These are phyloP conservation scores for Palaemon carinicauda DNA, from an alignment of 1,140 invertebrate species.

Conservation along the genomic window DNA sequence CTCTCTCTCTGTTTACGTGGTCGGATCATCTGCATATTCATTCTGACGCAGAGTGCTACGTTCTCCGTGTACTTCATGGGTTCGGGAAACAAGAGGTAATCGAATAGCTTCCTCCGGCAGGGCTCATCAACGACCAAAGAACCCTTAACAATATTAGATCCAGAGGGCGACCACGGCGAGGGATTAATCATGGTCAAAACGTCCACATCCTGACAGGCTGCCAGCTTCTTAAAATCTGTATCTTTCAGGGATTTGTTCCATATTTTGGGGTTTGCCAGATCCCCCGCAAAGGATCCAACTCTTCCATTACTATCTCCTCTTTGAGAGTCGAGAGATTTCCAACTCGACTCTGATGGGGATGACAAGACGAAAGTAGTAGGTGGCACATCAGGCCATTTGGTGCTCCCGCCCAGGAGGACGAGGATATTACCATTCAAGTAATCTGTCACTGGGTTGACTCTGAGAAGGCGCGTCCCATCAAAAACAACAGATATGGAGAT, in stretches of 20 bases:
- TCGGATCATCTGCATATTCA: constrained; percentile 25
- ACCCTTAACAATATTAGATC: not conserved
- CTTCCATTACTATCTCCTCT: not conserved
- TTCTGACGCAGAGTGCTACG: not conserved
- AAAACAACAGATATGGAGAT: not conserved
- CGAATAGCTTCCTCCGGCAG: not conserved
- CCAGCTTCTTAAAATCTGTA: not conserved
- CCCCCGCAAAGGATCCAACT: constrained; percentile 30
- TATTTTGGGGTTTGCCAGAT: constrained; percentile 1
- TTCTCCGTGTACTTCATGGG: constrained; percentile 30
- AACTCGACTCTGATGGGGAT: not conserved
- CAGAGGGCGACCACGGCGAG: not conserved
- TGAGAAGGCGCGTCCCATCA: not conserved
- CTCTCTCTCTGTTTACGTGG: not conserved
- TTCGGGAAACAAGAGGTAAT: constrained; percentile 15
- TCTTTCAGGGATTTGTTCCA: constrained; percentile 14
- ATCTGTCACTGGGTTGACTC: not conserved
- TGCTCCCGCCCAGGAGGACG: constrained; percentile 17
- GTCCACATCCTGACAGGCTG: not conserved
- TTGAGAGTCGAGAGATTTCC: not conserved
- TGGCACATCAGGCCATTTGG: constrained; percentile 14
- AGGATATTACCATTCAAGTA: not conserved
- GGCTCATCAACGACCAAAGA: not conserved
- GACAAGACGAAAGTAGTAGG: constrained; percentile 12
- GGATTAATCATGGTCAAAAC: not conserved